A percentile compares a stretch with the other conserved stretches of the same genome.
phyloP scores from a whole-genome alignment of 2,888 invertebrate genomes.

The Apamea epomidion region DNA sequence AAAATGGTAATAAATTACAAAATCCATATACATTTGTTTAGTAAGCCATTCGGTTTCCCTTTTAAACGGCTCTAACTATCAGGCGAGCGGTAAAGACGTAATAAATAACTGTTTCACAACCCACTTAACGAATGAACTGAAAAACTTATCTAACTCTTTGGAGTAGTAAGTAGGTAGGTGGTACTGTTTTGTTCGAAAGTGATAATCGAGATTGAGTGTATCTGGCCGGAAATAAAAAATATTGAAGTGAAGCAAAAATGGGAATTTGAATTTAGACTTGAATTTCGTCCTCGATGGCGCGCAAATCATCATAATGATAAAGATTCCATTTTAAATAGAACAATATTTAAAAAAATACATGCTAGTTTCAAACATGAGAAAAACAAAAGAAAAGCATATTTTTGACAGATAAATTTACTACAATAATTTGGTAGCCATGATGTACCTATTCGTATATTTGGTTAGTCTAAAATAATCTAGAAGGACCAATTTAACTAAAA shows the following conservation, averaged over 20 bases:
- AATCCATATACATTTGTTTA: slow-evolving; percentile 53
- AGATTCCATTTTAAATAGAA: neutral
- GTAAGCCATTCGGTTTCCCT: slow-evolving; percentile 69
- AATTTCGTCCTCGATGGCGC: neutral
- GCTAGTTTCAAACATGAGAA: neutral
- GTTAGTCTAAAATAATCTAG: neutral
- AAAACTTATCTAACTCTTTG: slow-evolving; percentile 85
- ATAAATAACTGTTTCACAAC: slow-evolving; percentile 86
- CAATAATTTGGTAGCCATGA: neutral
- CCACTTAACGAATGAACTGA: slow-evolving; percentile 89
- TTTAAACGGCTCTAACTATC: slow-evolving; percentile 78
- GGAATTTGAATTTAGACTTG: neutral
- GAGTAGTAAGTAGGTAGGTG: slow-evolving; percentile 58
- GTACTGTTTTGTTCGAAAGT: slow-evolving; percentile 57
- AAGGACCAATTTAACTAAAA: neutral
- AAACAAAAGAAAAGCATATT: neutral
- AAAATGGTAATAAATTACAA: slow-evolving; percentile 38
- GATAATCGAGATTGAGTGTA: slow-evolving; percentile 22
- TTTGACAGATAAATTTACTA: neutral
- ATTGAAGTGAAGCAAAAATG: neutral
- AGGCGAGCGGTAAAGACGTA: slow-evolving; percentile 76
- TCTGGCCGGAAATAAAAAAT: neutral
- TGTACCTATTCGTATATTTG: neutral
- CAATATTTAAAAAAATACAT: neutral
- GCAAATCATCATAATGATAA: neutral